Conservation (phyloP, 1,140 invertebrate genomes). For the Meloidogyne floridensis region DNA sequence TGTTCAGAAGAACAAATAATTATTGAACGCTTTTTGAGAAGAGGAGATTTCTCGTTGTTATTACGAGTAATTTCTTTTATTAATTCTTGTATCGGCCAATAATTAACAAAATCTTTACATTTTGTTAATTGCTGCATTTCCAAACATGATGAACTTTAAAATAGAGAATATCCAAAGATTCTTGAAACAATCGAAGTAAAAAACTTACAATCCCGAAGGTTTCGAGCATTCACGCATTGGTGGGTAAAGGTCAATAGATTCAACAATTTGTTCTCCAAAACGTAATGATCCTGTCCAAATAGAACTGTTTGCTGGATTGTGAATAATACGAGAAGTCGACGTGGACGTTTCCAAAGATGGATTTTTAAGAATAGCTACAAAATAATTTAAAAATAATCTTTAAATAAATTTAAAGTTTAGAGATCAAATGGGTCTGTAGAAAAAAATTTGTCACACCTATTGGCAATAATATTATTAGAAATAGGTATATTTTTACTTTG, state of each 20-base stretch:
- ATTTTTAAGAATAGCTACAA: background rate
- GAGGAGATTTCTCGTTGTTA: background rate
- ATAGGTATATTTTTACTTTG: too few relatives aligned
- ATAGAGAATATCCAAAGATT: too few relatives aligned
- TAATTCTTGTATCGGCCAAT: constrained; percentile 24
- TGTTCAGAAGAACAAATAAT: background rate
- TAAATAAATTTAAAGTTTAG: too few relatives aligned
- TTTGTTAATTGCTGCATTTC: constrained; percentile 7
- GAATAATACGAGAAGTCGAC: background rate
- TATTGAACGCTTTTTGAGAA: constrained; percentile 5
- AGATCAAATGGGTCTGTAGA: too few relatives aligned
- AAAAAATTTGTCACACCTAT: too few relatives aligned
- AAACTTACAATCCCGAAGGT: constrained; percentile 24
- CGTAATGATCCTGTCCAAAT: constrained; percentile 26
- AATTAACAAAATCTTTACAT: constrained; percentile 12
- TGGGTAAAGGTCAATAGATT: constrained; percentile 25
- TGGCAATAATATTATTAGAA: too few relatives aligned
- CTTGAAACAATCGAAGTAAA: too few relatives aligned
- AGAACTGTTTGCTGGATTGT: background rate
- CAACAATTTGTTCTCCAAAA: constrained; percentile 19
- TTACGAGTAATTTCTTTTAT: background rate
- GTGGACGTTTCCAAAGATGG: background rate
- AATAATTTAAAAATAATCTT: background rate
- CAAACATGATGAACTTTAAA: constrained; percentile 22
- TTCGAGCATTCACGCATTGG: constrained; percentile 21